Percentiles rank a stretch among this genome's conserved stretches.
These are phyloP conservation scores for Clepsis dumicolana DNA, from an alignment of 2,888 invertebrate species.

Conservation along the genomic window DNA sequence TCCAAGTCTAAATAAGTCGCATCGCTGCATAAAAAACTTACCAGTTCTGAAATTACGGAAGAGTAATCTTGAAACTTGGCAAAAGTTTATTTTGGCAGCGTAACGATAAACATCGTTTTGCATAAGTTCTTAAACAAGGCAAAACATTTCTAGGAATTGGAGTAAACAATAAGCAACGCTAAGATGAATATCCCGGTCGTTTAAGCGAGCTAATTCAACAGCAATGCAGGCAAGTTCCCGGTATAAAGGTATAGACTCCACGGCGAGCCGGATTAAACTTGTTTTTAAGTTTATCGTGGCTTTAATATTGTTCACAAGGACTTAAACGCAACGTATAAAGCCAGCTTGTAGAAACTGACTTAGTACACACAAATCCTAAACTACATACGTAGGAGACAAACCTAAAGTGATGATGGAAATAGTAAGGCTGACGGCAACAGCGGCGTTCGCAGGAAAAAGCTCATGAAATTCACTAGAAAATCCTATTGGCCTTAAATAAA, in stretches of 20 bases:
- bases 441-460: background rate
- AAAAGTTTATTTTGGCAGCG: constrained; percentile 35
- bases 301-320: constrained; percentile 82
- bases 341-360: constrained; percentile 47
- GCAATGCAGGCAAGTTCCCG: constrained; percentile 45
- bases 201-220: constrained; percentile 65
- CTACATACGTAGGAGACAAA: background rate
- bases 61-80: constrained; percentile 37
- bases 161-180: constrained; percentile 42
- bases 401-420: background rate
- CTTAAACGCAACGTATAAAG: constrained; percentile 78
- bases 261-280: constrained; percentile 81
- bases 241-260: constrained; percentile 64
- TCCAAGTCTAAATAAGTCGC: no score
- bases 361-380: background rate
- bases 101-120: constrained; percentile 31
- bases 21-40: background rate
- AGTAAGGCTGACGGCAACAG: background rate
- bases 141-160: constrained; percentile 16
- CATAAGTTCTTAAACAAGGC: constrained; percentile 22
- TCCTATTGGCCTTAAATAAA: background rate
- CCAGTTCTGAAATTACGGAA: constrained; percentile 15
- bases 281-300: constrained; percentile 83
- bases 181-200: constrained; percentile 37
- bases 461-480: background rate